Conservation (phyloP, 2,888 invertebrate genomes). For the Gibbula magus region DNA sequence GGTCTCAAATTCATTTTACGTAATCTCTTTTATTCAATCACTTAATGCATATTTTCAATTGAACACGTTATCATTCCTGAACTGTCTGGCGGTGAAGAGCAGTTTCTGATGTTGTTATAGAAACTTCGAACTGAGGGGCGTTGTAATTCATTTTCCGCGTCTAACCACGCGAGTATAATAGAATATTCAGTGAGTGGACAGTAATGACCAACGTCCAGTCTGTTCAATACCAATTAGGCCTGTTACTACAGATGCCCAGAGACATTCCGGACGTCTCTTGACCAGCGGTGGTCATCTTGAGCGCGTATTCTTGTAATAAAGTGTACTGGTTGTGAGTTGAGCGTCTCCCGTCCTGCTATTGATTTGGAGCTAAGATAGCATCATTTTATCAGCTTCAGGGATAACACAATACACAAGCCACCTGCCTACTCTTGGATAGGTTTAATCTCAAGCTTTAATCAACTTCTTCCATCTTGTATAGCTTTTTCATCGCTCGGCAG, state of each 20-base stretch:
- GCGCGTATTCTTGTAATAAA: neutral
- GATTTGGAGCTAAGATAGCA: neutral
- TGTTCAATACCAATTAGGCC: conserved; percentile 3
- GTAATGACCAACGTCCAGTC: neutral
- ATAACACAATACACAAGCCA: neutral
- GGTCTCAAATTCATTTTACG: too few relatives aligned
- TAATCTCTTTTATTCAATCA: too few relatives aligned
- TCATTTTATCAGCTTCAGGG: neutral
- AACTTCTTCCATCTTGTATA: too few relatives aligned
- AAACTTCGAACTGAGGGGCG: too few relatives aligned
- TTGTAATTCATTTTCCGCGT: neutral
- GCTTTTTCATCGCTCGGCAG: too few relatives aligned
- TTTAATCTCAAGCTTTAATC: neutral
- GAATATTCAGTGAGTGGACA: neutral
- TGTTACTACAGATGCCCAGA: neutral
- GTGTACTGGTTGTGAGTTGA: neutral
- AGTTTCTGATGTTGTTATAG: too few relatives aligned
- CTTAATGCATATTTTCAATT: too few relatives aligned
- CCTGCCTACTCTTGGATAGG: neutral
- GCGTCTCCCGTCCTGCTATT: neutral
- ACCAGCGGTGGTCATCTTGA: neutral
- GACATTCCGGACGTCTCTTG: neutral
- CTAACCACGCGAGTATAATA: neutral
- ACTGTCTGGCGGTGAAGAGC: too few relatives aligned
- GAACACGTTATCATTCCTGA: too few relatives aligned